These are phyloP conservation scores for Phrixothrix hirtus DNA, from an alignment of 2,888 invertebrate species.

Conservation along the genomic window DNA sequence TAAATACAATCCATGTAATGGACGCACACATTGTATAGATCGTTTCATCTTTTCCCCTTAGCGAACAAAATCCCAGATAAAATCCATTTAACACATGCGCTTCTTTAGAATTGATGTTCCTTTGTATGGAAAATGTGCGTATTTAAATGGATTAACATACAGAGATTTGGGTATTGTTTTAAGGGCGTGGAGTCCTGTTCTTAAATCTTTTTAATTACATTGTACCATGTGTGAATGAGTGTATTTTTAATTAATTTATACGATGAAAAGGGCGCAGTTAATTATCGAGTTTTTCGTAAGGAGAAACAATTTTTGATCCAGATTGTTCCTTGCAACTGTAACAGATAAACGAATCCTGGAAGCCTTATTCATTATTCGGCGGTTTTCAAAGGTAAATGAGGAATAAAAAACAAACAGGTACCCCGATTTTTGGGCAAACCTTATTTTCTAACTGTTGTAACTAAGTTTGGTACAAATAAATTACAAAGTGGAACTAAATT, in stretches of 20 bases:
- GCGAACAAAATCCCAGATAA: conserved; percentile 17
- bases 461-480: no score
- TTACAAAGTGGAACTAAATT: conserved; percentile 1
- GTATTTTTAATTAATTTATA: conserved; percentile 27
- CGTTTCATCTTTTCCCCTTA: conserved; percentile 25
- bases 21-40: conserved; percentile 19
- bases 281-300: conserved; percentile 11
- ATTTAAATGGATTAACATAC: conserved; percentile 22
- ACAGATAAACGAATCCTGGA: no score
- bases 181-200: conserved; percentile 11
- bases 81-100: conserved; percentile 31
- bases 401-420: no score
- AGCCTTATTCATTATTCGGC: no score
- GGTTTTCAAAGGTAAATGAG: no score
- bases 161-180: conserved; percentile 16
- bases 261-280: conserved; percentile 16
- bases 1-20: conserved; percentile 19
- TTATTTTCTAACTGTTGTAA: no score
- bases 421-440: no score
- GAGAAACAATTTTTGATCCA: conserved; percentile 14
- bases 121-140: conserved; percentile 18
- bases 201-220: conserved; percentile 31
- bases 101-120: conserved; percentile 26
- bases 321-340: no score
- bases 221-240: conserved; percentile 29